A percentile compares a stretch with the other conserved stretches of the same genome.
Conservation (phyloP, 2,888 invertebrate species). For the Neoitamus cyanurus region DNA sequence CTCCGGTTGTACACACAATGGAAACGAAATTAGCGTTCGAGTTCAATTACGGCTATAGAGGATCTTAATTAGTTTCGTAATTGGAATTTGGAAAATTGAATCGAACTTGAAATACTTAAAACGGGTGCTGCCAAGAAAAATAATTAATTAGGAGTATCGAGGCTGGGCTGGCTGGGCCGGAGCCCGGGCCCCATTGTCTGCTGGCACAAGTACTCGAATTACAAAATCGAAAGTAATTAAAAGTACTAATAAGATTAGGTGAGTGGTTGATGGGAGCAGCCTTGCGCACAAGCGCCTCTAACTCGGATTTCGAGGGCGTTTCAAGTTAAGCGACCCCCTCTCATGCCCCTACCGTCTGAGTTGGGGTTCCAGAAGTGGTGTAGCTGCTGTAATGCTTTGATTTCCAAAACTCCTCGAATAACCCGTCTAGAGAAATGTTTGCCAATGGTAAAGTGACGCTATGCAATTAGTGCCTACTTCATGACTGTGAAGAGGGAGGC, state of each 20-base stretch:
- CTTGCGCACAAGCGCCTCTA: not conserved
- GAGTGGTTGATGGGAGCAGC: not conserved
- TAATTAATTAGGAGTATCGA: constrained; percentile 40
- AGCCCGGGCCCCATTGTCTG: not conserved
- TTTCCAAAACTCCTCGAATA: not conserved
- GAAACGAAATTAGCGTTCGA: constrained; percentile 32
- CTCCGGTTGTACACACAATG: constrained; percentile 20
- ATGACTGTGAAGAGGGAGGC: not conserved
- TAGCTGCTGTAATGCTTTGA: not conserved
- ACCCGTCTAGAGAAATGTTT: not conserved
- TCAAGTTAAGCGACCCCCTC: not conserved
- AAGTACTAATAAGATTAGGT: constrained; percentile 33
- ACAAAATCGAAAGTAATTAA: constrained; percentile 24
- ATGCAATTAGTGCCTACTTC: not conserved
- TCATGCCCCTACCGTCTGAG: not conserved
- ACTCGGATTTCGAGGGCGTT: not conserved
- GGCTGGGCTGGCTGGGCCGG: not conserved
- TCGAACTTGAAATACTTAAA: constrained; percentile 32
- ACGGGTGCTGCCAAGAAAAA: constrained; percentile 16
- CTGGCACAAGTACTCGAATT: constrained; percentile 5
- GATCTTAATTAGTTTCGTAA: constrained; percentile 35
- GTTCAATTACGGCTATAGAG: constrained; percentile 34
- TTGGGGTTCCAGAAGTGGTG: not conserved
- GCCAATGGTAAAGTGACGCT: not conserved
- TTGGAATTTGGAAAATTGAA: constrained; percentile 40